A percentile compares a stretch with the other conserved stretches of the same genome.
Conservation (phyloP, 2,797 vertebrate genomes). For the Chaunax sp. region DNA sequence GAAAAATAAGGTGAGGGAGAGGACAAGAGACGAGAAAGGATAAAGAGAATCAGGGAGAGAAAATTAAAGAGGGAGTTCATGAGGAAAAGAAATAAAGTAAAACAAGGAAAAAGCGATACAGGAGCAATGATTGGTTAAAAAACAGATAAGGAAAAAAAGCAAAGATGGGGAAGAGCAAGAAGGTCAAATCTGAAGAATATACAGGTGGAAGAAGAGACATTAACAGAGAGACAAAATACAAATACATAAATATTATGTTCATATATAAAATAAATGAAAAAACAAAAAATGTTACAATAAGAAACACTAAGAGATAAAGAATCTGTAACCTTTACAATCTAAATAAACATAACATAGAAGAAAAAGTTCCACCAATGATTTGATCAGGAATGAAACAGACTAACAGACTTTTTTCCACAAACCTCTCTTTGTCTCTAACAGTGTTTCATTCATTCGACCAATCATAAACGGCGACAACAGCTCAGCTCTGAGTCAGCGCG, state of each 20-base stretch:
- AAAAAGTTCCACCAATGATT: not conserved
- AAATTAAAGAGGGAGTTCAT: not conserved
- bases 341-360: not conserved
- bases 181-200: not conserved
- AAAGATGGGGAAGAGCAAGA: not conserved
- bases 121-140: not conserved
- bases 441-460: conserved; percentile 9
- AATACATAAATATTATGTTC: not conserved
- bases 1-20: no score
- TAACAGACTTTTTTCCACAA: not conserved
- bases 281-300: not conserved
- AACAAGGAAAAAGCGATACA: not conserved
- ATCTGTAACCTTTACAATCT: not conserved
- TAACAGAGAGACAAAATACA: not conserved
- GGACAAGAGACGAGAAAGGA: no score
- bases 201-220: not conserved
- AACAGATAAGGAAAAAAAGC: not conserved
- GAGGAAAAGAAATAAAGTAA: no score
- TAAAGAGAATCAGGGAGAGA: not conserved
- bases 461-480: conserved; percentile 9
- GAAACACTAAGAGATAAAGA: not conserved
- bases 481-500: conserved; percentile 36
- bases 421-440: not conserved
- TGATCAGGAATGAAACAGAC: not conserved
- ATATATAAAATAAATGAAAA: not conserved